Evolutionary conservation across 2,888 invertebrate species (phyloP).

Genomic region (Hybos culiciformis): DNA sequence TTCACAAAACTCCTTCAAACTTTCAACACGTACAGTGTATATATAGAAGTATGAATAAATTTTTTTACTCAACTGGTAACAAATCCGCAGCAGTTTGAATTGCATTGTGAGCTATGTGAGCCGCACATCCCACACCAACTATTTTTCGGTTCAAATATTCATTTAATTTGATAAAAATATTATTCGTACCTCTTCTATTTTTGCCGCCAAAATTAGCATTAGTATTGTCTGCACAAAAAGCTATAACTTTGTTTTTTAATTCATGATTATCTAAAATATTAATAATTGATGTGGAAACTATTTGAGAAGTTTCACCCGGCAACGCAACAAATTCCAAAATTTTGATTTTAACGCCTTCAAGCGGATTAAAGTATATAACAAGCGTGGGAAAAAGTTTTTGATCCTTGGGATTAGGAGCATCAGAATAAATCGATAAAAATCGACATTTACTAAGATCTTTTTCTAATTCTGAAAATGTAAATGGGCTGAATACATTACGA

Average conservation of each 20-base stretch:
- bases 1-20: conserved; percentile 3
- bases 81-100: conserved; percentile 12
- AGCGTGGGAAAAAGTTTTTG: conserved; percentile 6
- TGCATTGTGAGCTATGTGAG: conserved; percentile 11
- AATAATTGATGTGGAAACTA: neutral
- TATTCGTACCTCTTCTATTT: neutral
- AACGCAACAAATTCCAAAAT: neutral
- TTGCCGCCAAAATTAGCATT: neutral
- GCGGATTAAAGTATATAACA: conserved; percentile 3
- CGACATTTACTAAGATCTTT: conserved; percentile 13
- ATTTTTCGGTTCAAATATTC: neutral
- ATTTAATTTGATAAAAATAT: neutral
- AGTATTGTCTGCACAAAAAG: neutral
- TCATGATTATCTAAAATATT: neutral
- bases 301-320: conserved; percentile 1
- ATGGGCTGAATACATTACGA: conserved; percentile 3
- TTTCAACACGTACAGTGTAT: conserved; percentile 4
- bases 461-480: conserved; percentile 5
- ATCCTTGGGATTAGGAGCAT: conserved; percentile 8
- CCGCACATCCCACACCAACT: neutral
- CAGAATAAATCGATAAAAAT: conserved; percentile 4
- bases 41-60: conserved; percentile 1
- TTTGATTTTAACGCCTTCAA: neutral
- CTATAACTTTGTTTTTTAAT: neutral
- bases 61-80: conserved; percentile 18